Base-by-base conservation (phyloP, 2,888 invertebrate species). In the Eristalinus aeneus region DNA sequence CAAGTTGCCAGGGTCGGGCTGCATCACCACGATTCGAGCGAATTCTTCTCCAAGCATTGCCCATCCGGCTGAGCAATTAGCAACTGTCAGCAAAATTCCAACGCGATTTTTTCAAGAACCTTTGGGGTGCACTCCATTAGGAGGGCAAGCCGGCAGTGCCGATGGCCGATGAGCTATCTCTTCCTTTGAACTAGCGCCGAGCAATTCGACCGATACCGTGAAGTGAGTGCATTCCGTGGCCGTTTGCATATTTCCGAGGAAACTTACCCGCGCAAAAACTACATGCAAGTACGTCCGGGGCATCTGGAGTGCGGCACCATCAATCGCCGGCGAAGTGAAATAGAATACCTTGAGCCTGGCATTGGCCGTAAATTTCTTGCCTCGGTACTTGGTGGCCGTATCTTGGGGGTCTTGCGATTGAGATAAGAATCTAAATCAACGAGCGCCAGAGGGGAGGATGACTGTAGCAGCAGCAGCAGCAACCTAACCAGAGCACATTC, bases 391-490 rank as follows among this genome's bases (percentile, higher is more conserved):
- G 46, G 46, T n/a, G 46, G 46, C 46, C 54, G 76, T 71, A 46
- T 69, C 77, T 77, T 69, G 73, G 77, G 77, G 85, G 77, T 79
- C 79, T 79, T 73, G 46, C 39, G 67, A 72, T 72, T 27, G 36
- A 68, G 85, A 86, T 86, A 86, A 81, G 73, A 81, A 86, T 86
- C 85, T 86, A 81, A 81, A 80, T 76, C 80, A 85, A 80, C 76
- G 79, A 80, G 76, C 72, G 46, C 69, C 22, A 72, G 67, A 61
- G 68, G 27, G 8, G n/a, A 27, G 20, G 11, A 27, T 34, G 16
- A n/a, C 54, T 16, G 54, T 10, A 39, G 53, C 27, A 27, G 71
- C 64, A 39, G 23, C 58, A 27, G 16, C 39, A 39, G n/a, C 76
- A 53, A 72, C 46, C 61, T 80, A 80, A 85, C 76, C 80, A 69